phyloP scores from a whole-genome alignment of 2,888 invertebrate species.

The Conchocele bisecta region DNA sequence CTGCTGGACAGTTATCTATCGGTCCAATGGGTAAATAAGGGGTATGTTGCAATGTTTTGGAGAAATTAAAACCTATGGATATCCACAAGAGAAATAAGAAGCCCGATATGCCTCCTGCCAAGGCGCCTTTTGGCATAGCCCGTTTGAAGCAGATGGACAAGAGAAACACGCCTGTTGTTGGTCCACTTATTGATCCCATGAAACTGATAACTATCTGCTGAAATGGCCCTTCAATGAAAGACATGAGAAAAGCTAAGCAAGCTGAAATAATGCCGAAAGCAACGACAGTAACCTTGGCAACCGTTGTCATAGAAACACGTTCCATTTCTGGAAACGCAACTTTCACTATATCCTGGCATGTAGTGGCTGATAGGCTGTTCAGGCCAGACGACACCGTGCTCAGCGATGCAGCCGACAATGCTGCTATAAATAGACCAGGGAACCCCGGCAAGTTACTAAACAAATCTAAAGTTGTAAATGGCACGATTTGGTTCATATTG shows the following conservation, averaged over 20 bases:
- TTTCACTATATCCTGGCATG: constrained; percentile 43
- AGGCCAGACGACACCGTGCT: constrained; percentile 45
- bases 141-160: constrained; percentile 16
- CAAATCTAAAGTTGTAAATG: constrained; percentile 34
- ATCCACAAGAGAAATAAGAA: neutral
- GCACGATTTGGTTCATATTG: constrained; percentile 34
- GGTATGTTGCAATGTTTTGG: neutral
- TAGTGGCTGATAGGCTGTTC: constrained; percentile 39
- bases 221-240: constrained; percentile 26
- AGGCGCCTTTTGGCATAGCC: constrained; percentile 14
- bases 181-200: constrained; percentile 36
- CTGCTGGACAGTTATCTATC: constrained; percentile 1
- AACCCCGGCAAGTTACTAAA: constrained; percentile 39
- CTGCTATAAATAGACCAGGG: constrained; percentile 44
- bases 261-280: constrained; percentile 23
- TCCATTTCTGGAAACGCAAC: too few species aligned
- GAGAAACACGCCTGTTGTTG: constrained; percentile 22
- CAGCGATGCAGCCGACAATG: constrained; percentile 41
- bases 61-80: constrained; percentile 27
- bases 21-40: constrained; percentile 21
- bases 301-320: too few species aligned
- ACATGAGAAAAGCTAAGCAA: constrained; percentile 22
- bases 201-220: constrained; percentile 28
- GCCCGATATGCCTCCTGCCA: neutral
- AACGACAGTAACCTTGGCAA: constrained; percentile 23